Percentiles rank a stretch among this genome's conserved stretches.
Evolutionary conservation across 92 coral and sea anemone species (phyloP).

Genomic region (Scolanthus callimorphus): DNA sequence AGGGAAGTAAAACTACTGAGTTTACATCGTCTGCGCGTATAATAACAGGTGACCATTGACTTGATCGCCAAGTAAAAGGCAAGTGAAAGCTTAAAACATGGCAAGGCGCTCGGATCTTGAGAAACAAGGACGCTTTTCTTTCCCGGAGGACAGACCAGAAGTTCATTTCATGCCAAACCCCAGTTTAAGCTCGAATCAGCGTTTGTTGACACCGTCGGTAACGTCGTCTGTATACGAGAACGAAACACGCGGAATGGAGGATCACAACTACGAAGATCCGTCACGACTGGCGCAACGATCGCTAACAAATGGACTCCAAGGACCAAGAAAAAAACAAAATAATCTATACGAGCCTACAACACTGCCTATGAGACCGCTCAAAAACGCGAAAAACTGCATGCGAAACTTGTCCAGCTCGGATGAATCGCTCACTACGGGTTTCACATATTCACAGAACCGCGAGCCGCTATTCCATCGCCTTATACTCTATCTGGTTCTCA

Average conservation of each 20-base stretch:
- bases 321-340: slow-evolving; percentile 33
- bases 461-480: slow-evolving; percentile 39
- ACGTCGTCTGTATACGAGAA: slow-evolving; percentile 6
- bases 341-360: slow-evolving; percentile 28
- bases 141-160: slow-evolving; percentile 13
- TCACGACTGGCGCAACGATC: slow-evolving; percentile 28
- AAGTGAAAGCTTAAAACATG: too few relatives aligned
- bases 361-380: slow-evolving; percentile 16
- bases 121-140: slow-evolving; percentile 18
- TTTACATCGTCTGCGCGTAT: neutral
- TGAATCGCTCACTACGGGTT: slow-evolving; percentile 24
- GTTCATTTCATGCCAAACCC: slow-evolving; percentile 36
- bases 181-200: slow-evolving; percentile 23
- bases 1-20: neutral
- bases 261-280: slow-evolving; percentile 36
- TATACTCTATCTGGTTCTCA: slow-evolving; percentile 35
- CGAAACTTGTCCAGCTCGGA: slow-evolving; percentile 20
- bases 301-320: slow-evolving; percentile 6
- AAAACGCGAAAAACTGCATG: slow-evolving; percentile 20
- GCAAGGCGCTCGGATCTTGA: slow-evolving; percentile 8
- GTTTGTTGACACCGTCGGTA: slow-evolving; percentile 18
- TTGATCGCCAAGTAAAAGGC: too few relatives aligned
- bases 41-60: slow-evolving; percentile 2
- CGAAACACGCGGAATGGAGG: slow-evolving; percentile 5
- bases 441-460: slow-evolving; percentile 23